Evolutionary conservation across 2,888 invertebrate species (phyloP), one percentile per base, ranked within the genome.

Genomic region (Limnephilus lunatus): DNA sequence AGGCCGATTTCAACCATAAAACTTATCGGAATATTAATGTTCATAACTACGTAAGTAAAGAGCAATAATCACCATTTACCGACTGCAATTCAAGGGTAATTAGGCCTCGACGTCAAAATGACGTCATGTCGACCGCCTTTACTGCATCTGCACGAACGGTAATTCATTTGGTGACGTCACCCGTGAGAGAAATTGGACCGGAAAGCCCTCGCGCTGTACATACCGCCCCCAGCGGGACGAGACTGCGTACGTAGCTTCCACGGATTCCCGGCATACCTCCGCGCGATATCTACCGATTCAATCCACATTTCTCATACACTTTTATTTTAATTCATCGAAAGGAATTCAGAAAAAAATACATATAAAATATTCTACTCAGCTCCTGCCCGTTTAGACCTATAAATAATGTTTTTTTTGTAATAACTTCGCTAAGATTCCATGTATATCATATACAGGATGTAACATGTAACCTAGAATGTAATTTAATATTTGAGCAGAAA

Each of bases 241-340:
- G 30, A 14, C 31, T 14, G 25, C 30, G 48, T 48, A 15, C 14
- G 48, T 14, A 48, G 85, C 32, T 85, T 35, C 85, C 85, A n/a
- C 39, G 85, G 85, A 85, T 85, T 85, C 85, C 44, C 12, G 1
- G 85, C 85, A 85, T 85, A 35, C 85, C 39, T 85, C 85, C n/a
- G 25, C 39, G 5, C 7, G 31, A 68, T 68, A 68, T 68, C 19
- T 53, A 19, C 15, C 53, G 15, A 19, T 53, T 53, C 53, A 68
- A 68, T 68, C 53, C 53, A 68, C 53, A 68, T 68, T 68, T 68
- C 53, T 7, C 53, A 68, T 68, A 68, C 53, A 68, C 25, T 68
- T 68, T 68, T 68, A 68, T 68, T 68, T 68, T 68, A 68, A 68
- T 68, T 68, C 53, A 68, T 68, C 53, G 53, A 68, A 68, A 68